Conservation (phyloP, 2,113 vertebrate species). For the Rhodinocichla rosea region DNA sequence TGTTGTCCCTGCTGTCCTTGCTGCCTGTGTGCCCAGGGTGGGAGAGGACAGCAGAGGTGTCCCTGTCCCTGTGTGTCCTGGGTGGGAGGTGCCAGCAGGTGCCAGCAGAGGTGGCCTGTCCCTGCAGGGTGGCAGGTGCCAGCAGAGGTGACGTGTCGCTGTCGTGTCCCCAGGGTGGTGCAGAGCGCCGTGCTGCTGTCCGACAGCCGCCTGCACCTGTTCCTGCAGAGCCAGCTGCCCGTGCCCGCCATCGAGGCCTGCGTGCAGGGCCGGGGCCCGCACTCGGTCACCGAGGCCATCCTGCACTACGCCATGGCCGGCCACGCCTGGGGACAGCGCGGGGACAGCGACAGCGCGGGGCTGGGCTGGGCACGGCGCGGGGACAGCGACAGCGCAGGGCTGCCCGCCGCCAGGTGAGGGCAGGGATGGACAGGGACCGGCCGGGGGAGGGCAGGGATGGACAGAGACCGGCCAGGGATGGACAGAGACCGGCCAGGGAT, state of each 20-base stretch:
- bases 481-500: too few relatives aligned
- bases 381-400: neutral
- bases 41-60: too few relatives aligned
- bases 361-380: slow-evolving; percentile 67
- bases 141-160: neutral
- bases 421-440: too few relatives aligned
- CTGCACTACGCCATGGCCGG: neutral
- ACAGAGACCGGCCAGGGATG: too few relatives aligned
- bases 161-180: neutral
- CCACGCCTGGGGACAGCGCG: neutral
- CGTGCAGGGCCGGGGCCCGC: neutral
- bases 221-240: neutral
- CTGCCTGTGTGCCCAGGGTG: neutral
- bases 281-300: neutral
- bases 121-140: neutral
- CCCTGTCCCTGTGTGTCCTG: too few relatives aligned
- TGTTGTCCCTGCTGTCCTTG: too few relatives aligned
- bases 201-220: neutral
- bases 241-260: neutral
- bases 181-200: neutral
- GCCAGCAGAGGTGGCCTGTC: too few relatives aligned
- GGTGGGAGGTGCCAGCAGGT: too few relatives aligned
- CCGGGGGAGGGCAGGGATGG: too few relatives aligned
- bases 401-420: neutral
- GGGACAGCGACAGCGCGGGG: neutral